Evolutionary conservation across 2,888 invertebrate genomes (phyloP).

Genomic region (Mermis nigrescens): DNA sequence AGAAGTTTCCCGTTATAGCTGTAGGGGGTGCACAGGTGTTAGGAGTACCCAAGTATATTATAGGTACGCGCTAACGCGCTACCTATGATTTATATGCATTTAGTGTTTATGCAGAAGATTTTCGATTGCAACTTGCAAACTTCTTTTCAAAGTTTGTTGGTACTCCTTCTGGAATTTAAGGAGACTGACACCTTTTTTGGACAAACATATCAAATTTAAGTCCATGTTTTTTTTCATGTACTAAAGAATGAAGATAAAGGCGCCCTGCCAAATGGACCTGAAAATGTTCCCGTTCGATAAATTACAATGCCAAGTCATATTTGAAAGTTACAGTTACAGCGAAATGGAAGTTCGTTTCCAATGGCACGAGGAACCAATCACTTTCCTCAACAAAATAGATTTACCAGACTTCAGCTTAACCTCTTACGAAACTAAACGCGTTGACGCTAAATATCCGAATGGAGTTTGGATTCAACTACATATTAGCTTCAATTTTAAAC

Average conservation of each 20-base stretch:
- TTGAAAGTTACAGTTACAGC: constrained; percentile 13
- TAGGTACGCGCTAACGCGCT: too few species aligned
- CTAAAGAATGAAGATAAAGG: constrained; percentile 8
- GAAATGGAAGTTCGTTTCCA: constrained; percentile 7
- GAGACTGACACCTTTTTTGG: too few species aligned
- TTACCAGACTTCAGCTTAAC: constrained; percentile 23
- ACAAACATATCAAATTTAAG: too few species aligned
- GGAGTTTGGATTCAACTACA: constrained; percentile 11
- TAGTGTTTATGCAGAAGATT: too few species aligned
- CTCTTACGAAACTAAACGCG: background rate
- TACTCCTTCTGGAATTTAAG: too few species aligned
- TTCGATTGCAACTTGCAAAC: too few species aligned
- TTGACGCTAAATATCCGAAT: constrained; percentile 8
- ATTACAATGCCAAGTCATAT: constrained; percentile 6
- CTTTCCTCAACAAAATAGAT: constrained; percentile 29
- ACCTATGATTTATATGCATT: too few species aligned
- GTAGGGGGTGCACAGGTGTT: too few species aligned
- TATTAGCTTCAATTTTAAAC: constrained; percentile 8
- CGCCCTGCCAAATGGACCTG: constrained; percentile 11
- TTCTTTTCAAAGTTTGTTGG: too few species aligned
- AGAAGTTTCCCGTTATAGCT: too few species aligned
- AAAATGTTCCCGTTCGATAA: constrained; percentile 12
- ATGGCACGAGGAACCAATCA: constrained; percentile 20
- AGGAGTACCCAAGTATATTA: too few species aligned
- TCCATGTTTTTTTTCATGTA: too few species aligned